Base-by-base conservation (phyloP, 53 echinoderm and acorn worm species). In the Paracentrotus lividus region DNA sequence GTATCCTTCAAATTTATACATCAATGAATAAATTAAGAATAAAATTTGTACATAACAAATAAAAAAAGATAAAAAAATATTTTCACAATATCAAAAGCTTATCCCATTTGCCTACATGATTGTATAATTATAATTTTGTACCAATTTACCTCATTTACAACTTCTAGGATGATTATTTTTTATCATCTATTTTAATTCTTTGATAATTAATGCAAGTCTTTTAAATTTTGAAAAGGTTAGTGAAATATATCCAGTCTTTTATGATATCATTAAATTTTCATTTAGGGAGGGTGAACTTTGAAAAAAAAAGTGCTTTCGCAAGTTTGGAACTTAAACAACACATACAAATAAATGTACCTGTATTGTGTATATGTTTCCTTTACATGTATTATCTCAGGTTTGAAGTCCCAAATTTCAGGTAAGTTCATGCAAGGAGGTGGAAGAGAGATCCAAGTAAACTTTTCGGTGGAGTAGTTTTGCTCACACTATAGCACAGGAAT, bases 381-480 rank as follows among this genome's bases (percentile, higher is more conserved):
- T 0, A 81, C 5, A 32, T 0, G 18, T 23, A 20, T 32, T 4
- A 55, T 38, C 1, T 86, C 93, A 95, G 95, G 93, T 34, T 67
- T 96, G 65, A 96, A 95, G 72, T 93, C 89, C 49, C 95, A 96
- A 72, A 93, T 90, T 69, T 93, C 95, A 93, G 93, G 96, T 96
- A 93, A 94, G 34, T 32, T 4, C 67, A 32, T 67, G n/a, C n/a
- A n/a, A n/a, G n/a, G n/a, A n/a, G n/a, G n/a, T n/a, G n/a, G n/a
- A n/a, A n/a, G n/a, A n/a, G n/a, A n/a, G n/a, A n/a, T n/a, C n/a
- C n/a, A n/a, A n/a, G n/a, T n/a, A n/a, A n/a, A n/a, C n/a, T n/a
- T n/a, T n/a, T n/a, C n/a, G n/a, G n/a, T n/a, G n/a, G n/a, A n/a
- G n/a, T n/a, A n/a, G n/a, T n/a, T n/a, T n/a, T n/a, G n/a, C n/a